These are phyloP conservation scores for Leptopilina drosophilae DNA, from an alignment of 2,888 invertebrate species.

Conservation along the genomic window DNA sequence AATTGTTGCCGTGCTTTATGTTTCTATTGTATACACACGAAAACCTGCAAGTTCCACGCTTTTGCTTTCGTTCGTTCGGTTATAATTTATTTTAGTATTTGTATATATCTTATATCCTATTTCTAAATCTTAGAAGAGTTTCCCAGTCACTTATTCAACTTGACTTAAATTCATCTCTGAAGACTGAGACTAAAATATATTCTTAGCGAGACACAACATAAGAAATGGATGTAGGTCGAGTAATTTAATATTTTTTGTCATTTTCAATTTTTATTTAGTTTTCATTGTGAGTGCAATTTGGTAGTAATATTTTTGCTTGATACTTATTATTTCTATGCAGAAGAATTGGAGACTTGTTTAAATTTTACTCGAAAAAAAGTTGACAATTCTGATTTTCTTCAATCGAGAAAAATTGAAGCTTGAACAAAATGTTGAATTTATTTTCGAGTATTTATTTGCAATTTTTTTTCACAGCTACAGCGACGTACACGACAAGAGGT, in stretches of 20 bases:
- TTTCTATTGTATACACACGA: slow-evolving; percentile 37
- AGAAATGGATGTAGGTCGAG: slow-evolving; percentile 22
- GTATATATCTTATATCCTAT: slow-evolving; percentile 5
- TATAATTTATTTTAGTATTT: slow-evolving; percentile 36
- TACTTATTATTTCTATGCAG: neutral
- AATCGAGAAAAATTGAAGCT: neutral
- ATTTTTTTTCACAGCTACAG: slow-evolving; percentile 65
- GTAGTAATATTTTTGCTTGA: slow-evolving; percentile 6
- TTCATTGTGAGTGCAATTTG: slow-evolving; percentile 27
- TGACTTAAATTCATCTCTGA: slow-evolving; percentile 18
- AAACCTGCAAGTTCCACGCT: slow-evolving; percentile 65
- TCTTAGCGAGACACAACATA: neutral
- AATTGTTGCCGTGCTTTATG: slow-evolving; percentile 34
- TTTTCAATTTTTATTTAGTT: slow-evolving; percentile 37
- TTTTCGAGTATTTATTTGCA: too few relatives aligned
- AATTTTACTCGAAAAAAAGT: too few relatives aligned
- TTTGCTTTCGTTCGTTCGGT: slow-evolving; percentile 54
- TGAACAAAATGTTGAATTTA: too few relatives aligned
- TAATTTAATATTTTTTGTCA: slow-evolving; percentile 33
- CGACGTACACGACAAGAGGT: slow-evolving; percentile 72
- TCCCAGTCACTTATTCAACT: slow-evolving; percentile 42
- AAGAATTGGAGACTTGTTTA: neutral
- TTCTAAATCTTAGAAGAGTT: slow-evolving; percentile 18
- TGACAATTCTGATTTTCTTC: too few relatives aligned
- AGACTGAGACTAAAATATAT: neutral